A percentile compares a stretch with the other conserved stretches of the same genome.
phyloP scores from a whole-genome alignment of 2,888 invertebrate species.

The Siphonodentalium dalli region DNA sequence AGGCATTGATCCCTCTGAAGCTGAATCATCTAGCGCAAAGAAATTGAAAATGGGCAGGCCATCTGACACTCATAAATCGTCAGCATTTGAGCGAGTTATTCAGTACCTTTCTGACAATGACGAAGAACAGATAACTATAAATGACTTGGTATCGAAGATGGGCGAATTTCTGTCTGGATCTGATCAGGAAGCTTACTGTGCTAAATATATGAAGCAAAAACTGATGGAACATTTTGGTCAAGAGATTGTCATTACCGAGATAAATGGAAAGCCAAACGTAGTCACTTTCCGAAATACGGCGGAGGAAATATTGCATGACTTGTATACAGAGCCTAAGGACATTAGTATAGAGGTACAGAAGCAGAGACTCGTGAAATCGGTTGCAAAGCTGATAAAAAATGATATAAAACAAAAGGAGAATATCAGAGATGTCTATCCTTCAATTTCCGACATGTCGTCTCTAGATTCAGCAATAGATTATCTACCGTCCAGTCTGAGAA shows the following conservation, averaged over 20 bases:
- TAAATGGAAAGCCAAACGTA: constrained; percentile 25
- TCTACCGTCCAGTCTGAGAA: no score
- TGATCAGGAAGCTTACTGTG: constrained; percentile 4
- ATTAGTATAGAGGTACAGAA: constrained; percentile 18
- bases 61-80: neutral
- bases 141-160: constrained; percentile 1
- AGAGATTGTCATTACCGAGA: constrained; percentile 21
- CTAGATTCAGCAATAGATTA: no score
- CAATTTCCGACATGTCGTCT: no score
- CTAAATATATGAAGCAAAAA: constrained; percentile 17
- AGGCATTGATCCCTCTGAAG: neutral
- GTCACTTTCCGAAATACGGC: constrained; percentile 25
- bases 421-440: constrained; percentile 20
- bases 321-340: constrained; percentile 2
- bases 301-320: constrained; percentile 18
- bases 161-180: neutral
- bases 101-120: neutral
- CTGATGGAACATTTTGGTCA: constrained; percentile 26
- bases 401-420: constrained; percentile 25
- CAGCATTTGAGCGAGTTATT: neutral
- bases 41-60: neutral
- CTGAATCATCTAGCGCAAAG: neutral
- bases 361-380: constrained; percentile 23
- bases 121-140: constrained; percentile 5
- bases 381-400: constrained; percentile 28